Base-by-base conservation (phyloP, 2,888 invertebrate genomes). In the Idaea straminata region DNA sequence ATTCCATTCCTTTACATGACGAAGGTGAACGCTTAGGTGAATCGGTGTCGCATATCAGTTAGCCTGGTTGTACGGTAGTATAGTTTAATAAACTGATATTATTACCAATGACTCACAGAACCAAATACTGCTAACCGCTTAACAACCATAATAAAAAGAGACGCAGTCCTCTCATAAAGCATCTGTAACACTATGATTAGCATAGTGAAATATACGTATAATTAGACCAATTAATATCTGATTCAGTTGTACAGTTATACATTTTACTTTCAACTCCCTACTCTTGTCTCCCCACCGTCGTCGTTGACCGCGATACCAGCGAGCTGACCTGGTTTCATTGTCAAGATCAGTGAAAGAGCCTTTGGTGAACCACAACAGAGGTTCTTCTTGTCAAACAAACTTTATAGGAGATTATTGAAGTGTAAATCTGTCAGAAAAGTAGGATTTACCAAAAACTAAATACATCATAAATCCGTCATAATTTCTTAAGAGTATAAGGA, bases 181-280 rank as follows among this genome's bases (percentile, higher is more conserved):
- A 47, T 47, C 47, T 10, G 3, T 34, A 16, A 59, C 59, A 34
- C 59, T 16, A 59, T 59, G 13, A 7, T 59, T 16, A 25, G 34
- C 59, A 16, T 25, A 59, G 6, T 10, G 15, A 59, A 13, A 59
- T 13, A 58, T 6, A 58, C 58, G 16, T 15, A 15, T 15, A 58
- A 16, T 25, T 34, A 25, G 34, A 10, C 7, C 59, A 64, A 64
- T 61, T 59, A 64, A 64, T 61, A 66, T 71, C 74, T 74, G 72
- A 74, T 68, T 74, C 72, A 73, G 66, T 72, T 66, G 75, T 81
- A 87, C 88, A 80, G 87, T 86, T 87, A 86, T 79, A 82, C 71
- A 80, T 91, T 91, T 91, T 91, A 91, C 91, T 91, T 91, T 90
- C 82, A 87, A 86, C 86, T 84, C 84, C 65, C 65, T 67, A 61